Percentiles rank a stretch among this genome's conserved stretches.
These are phyloP conservation scores for Physeter macrocephalus DNA, from an alignment of 2,113 vertebrate species.

Conservation along the genomic window DNA sequence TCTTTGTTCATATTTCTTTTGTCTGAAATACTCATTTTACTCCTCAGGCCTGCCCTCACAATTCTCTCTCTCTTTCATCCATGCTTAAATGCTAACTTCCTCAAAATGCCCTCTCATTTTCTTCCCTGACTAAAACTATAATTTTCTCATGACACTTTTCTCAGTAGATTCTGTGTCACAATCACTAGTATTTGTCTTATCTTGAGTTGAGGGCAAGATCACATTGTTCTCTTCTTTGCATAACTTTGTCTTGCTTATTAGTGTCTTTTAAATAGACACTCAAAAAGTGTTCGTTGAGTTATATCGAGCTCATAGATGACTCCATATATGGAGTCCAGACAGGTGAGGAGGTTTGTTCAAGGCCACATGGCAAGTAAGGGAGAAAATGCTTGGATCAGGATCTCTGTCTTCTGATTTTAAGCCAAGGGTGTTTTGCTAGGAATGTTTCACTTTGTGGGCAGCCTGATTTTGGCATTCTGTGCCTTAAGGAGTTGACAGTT, in stretches of 20 bases:
- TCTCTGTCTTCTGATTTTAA: not conserved
- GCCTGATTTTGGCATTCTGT: conserved; percentile 23
- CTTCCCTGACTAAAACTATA: too few species aligned
- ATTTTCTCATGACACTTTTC: not conserved
- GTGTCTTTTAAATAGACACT: not conserved
- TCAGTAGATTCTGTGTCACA: not conserved
- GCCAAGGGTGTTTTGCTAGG: conserved; percentile 11
- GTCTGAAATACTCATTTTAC: not conserved
- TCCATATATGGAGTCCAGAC: not conserved
- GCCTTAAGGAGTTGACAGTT: not conserved
- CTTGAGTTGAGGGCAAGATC: not conserved
- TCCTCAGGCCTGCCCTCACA: not conserved
- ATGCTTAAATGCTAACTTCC: not conserved
- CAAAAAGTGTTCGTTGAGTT: not conserved
- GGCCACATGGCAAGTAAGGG: not conserved
- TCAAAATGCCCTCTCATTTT: not conserved
- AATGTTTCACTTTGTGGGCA: conserved; percentile 33
- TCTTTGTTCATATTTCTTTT: not conserved
- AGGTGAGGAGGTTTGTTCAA: not conserved
- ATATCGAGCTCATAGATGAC: not conserved
- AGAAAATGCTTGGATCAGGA: not conserved
- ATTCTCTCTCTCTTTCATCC: not conserved
- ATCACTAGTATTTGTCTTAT: not conserved
- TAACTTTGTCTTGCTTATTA: not conserved
- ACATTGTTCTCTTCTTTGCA: not conserved